Evolutionary conservation across 1,140 invertebrate genomes (phyloP).

Genomic region (Drosophila jambulina): DNA sequence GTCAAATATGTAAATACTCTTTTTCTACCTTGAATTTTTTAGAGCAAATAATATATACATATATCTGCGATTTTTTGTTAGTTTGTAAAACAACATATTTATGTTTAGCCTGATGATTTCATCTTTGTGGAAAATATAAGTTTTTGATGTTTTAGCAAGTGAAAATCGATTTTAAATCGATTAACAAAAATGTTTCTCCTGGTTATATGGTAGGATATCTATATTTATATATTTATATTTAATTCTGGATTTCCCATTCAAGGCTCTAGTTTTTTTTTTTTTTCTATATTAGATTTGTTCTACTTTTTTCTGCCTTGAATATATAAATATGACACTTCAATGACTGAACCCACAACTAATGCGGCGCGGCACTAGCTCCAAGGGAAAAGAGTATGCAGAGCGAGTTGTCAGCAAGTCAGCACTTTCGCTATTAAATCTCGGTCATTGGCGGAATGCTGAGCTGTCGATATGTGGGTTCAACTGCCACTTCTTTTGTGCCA

Average conservation of each 20-base stretch:
- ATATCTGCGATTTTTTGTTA: background rate
- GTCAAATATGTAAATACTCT: conserved; percentile 10
- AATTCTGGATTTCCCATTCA: background rate
- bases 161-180: background rate
- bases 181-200: background rate
- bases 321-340: conserved; percentile 3
- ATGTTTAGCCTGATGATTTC: background rate
- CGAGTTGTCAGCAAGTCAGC: conserved; percentile 21
- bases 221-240: no score
- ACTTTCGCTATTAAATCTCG: conserved; percentile 29
- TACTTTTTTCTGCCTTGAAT: background rate
- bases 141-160: background rate
- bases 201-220: background rate
- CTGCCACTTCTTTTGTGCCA: background rate
- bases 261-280: background rate
- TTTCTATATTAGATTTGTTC: background rate
- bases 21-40: no score
- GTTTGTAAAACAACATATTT: background rate
- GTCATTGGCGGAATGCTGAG: conserved; percentile 33
- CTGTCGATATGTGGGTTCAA: conserved; percentile 34
- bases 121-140: background rate
- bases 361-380: background rate
- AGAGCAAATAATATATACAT: background rate
- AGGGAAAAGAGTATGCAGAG: conserved; percentile 16
- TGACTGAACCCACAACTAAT: conserved; percentile 7